Evolutionary conservation across 1,140 invertebrate species (phyloP).

Genomic region (Magallana angulata): DNA sequence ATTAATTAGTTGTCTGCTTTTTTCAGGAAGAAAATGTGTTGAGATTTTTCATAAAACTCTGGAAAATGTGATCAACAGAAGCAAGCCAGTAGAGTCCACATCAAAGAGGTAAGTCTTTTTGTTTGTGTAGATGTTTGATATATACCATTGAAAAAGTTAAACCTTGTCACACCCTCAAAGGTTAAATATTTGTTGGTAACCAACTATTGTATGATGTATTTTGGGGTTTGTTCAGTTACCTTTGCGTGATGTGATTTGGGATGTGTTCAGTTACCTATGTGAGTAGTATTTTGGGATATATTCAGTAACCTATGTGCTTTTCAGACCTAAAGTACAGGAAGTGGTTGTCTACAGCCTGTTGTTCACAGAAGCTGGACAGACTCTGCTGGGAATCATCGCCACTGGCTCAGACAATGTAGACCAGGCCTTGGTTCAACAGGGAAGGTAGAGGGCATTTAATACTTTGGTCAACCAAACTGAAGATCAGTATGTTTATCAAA

Average conservation of each 20-base stretch:
- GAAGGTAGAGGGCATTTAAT: conserved; percentile 68
- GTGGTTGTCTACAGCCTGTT: conserved; percentile 78
- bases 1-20: too few relatives aligned
- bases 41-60: conserved; percentile 78
- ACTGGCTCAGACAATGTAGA: conserved; percentile 78
- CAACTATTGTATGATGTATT: too few relatives aligned
- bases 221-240: too few relatives aligned
- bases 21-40: conserved; percentile 77
- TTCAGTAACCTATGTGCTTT: conserved; percentile 22
- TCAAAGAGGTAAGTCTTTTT: neutral
- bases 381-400: conserved; percentile 77
- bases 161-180: too few relatives aligned
- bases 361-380: conserved; percentile 77
- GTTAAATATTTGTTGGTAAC: too few relatives aligned
- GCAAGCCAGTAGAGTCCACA: conserved; percentile 14
- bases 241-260: too few relatives aligned
- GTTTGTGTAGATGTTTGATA: too few relatives aligned
- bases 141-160: too few relatives aligned
- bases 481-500: too few relatives aligned
- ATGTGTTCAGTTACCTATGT: too few relatives aligned
- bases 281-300: too few relatives aligned
- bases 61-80: conserved; percentile 58
- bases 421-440: conserved; percentile 75
- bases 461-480: too few relatives aligned
- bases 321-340: conserved; percentile 71